These are phyloP conservation scores for Myotis planiceps DNA, from an alignment of 2,797 vertebrate species.

Conservation along the genomic window DNA sequence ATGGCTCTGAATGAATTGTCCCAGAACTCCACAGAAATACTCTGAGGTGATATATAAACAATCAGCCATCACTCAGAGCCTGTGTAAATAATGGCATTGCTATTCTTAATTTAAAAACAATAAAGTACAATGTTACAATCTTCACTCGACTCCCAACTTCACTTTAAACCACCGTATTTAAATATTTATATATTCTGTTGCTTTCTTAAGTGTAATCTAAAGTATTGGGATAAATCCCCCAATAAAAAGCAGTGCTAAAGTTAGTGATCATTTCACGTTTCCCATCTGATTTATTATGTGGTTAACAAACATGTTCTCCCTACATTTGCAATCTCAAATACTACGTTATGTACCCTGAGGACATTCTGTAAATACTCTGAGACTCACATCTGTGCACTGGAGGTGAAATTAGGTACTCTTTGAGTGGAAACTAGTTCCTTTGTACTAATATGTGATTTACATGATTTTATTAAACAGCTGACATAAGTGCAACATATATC, in stretches of 20 bases:
- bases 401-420: neutral
- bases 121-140: neutral
- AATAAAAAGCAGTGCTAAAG: neutral
- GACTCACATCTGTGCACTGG: neutral
- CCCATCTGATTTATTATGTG: neutral
- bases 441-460: neutral
- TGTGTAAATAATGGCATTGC: neutral
- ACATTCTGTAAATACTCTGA: neutral
- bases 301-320: neutral
- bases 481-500: neutral
- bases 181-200: neutral
- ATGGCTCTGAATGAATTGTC: neutral
- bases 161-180: neutral
- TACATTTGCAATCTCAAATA: neutral
- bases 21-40: neutral
- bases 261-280: conserved; percentile 27
- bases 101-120: neutral
- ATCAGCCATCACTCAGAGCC: neutral
- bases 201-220: neutral
- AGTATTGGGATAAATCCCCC: neutral
- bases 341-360: neutral
- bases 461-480: conserved; percentile 28
- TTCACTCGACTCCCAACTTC: neutral
- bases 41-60: neutral
- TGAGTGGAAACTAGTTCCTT: conserved; percentile 17